Percentiles rank a stretch among this genome's conserved stretches.
These are phyloP conservation scores for Lordiphosa stackelbergi DNA, from an alignment of 1,140 invertebrate species.

Conservation along the genomic window DNA sequence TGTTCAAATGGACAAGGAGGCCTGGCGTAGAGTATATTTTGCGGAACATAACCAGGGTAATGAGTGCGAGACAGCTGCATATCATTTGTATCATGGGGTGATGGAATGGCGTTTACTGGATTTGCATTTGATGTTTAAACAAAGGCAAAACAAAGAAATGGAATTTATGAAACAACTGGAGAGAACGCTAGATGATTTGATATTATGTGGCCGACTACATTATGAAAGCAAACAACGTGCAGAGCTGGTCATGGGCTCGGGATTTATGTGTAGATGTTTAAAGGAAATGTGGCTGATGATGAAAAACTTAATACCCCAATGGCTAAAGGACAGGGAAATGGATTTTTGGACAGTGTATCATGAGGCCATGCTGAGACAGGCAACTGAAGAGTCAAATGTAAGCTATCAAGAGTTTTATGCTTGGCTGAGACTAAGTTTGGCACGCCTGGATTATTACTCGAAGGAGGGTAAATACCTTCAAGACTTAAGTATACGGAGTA, in stretches of 20 bases:
- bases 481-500: too few species aligned
- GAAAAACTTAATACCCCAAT: constrained; percentile 14
- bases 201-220: constrained; percentile 46
- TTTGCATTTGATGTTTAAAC: constrained; percentile 28
- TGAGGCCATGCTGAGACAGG: constrained; percentile 50
- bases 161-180: constrained; percentile 36
- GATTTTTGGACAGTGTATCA: constrained; percentile 63
- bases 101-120: constrained; percentile 72
- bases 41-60: constrained; percentile 68
- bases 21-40: constrained; percentile 62
- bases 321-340: constrained; percentile 13
- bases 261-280: constrained; percentile 67
- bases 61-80: constrained; percentile 61
- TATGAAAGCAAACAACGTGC: constrained; percentile 46
- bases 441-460: constrained; percentile 22
- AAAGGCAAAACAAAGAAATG: neutral
- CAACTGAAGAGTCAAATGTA: constrained; percentile 18
- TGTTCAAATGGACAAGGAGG: constrained; percentile 37
- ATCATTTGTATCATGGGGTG: constrained; percentile 69
- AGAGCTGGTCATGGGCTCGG: constrained; percentile 51
- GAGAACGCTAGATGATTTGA: constrained; percentile 49
- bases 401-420: constrained; percentile 51
- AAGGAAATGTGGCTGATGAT: constrained; percentile 69
- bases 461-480: constrained; percentile 6
- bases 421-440: constrained; percentile 45